These are phyloP conservation scores for Ciona savignyi DNA, from an alignment of 23 tunicate species.

Conservation along the genomic window DNA sequence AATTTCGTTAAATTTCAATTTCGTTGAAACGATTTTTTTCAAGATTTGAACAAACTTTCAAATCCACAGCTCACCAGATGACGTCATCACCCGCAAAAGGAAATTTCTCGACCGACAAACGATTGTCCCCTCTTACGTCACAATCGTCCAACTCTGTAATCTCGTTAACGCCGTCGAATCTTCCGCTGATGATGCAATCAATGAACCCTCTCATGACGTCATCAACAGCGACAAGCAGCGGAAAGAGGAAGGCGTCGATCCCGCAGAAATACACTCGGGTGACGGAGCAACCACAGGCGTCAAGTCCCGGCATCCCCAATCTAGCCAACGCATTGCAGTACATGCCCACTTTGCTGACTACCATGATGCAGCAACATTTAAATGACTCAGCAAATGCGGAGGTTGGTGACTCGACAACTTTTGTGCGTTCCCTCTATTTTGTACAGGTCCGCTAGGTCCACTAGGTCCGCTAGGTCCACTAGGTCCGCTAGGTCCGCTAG, in stretches of 20 bases:
- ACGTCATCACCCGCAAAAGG: constrained; percentile 1
- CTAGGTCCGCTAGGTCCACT: too few relatives aligned
- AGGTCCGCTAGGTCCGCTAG: too few relatives aligned
- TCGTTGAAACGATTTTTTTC: too few relatives aligned
- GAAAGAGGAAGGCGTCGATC: constrained; percentile 75
- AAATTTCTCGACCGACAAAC: neutral
- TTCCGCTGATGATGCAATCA: neutral
- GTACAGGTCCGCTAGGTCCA: too few relatives aligned
- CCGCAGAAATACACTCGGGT: constrained; percentile 79
- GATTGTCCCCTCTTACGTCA: neutral
- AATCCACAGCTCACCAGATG: neutral
- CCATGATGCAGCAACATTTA: constrained; percentile 59
- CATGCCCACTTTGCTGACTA: constrained; percentile 45
- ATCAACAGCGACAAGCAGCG: constrained; percentile 44
- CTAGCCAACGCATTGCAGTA: constrained; percentile 35
- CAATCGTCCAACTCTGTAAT: neutral
- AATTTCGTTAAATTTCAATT: too few relatives aligned
- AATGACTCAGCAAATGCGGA: neutral
- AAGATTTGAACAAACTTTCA: too few relatives aligned
- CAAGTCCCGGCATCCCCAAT: neutral
- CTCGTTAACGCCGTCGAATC: neutral
- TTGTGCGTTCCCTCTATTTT: too few relatives aligned
- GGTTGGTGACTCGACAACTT: too few relatives aligned
- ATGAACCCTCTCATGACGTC: neutral
- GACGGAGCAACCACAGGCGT: constrained; percentile 8